Percentiles rank a stretch among this genome's conserved stretches.
Evolutionary conservation across 2,797 vertebrate genomes (phyloP).

Genomic region (Sphenodon punctatus): DNA sequence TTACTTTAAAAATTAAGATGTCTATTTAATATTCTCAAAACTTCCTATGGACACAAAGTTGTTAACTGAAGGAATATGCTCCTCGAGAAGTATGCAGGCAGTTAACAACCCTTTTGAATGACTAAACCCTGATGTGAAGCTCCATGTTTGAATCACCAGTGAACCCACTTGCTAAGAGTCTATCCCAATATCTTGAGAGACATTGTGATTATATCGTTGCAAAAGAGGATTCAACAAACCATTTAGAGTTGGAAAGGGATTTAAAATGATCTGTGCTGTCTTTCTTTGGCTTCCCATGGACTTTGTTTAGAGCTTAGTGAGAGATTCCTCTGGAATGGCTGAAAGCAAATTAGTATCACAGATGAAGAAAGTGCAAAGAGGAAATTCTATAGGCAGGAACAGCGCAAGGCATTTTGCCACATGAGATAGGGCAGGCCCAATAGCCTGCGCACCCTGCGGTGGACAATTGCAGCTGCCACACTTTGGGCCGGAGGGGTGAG

Average conservation of each 20-base stretch:
- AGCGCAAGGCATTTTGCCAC: too few species aligned
- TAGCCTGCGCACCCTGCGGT: too few species aligned
- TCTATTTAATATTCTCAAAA: neutral
- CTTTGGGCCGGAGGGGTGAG: too few species aligned
- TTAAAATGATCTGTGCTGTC: neutral
- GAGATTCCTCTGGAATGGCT: neutral
- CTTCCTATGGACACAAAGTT: neutral
- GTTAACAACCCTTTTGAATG: neutral
- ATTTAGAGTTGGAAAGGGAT: too few species aligned
- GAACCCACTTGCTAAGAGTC: neutral
- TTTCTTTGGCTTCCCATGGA: constrained; percentile 4
- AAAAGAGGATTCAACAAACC: neutral
- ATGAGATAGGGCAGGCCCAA: too few species aligned
- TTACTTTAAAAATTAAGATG: neutral
- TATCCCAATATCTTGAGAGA: neutral
- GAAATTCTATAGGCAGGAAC: too few species aligned
- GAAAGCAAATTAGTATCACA: neutral
- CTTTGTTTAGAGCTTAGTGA: neutral
- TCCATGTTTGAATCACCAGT: neutral
- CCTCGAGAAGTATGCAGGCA: neutral
- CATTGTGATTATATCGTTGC: neutral
- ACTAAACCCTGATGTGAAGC: constrained; percentile 1
- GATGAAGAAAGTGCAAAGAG: neutral
- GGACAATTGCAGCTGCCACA: too few species aligned
- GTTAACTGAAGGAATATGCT: neutral